Base-by-base conservation (phyloP, 2,888 invertebrate species). In the Pachydiplax longipennis region DNA sequence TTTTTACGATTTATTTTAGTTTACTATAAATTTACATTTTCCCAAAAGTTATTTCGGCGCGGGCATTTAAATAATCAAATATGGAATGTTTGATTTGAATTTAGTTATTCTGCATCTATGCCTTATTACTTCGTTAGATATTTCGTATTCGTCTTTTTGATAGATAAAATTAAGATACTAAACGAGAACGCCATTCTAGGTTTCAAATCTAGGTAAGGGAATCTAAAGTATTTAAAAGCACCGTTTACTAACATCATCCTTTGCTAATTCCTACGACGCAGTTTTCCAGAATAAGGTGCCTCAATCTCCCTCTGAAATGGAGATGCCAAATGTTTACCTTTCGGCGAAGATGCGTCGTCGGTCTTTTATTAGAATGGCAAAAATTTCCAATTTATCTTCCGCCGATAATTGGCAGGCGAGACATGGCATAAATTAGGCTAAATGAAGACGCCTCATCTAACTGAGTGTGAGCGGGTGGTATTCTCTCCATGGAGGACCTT, bases 361-460 rank as follows among this genome's bases (percentile, higher is more conserved):
- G 2, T 15, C 73, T 31, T 31, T 73, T 73, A 73, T 73, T 10
- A 31, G 25, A 13, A 73, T 13, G 25, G 73, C 73, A 31, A 73
- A 73, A 73, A 73, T 73, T 31, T 73, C 73, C 73, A 73, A 73
- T 73, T 73, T 25, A 73, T 73, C 73, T 25, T 31, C 37, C 37
- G 53, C 58, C 53, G 65, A 87, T 87, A 87, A 87, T 87, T 61
- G 37, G 35, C 58, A 37, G 61, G 65, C 37, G 61, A 37, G 87
- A 35, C 31, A 15, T 25, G 83, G 87, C 61, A 87, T 87, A 87
- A 83, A 87, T 87, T 87, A 87, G 61, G 22, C 87, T 35, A 65
- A 87, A 87, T 87, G 87, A 87, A 87, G 87, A 61, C 87, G 61
- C 40, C 37, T 35, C 40, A 44, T 1, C 25, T 25, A 25, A 22